These are phyloP conservation scores for Apamea monoglypha DNA, from an alignment of 2,888 invertebrate species.

Conservation along the genomic window DNA sequence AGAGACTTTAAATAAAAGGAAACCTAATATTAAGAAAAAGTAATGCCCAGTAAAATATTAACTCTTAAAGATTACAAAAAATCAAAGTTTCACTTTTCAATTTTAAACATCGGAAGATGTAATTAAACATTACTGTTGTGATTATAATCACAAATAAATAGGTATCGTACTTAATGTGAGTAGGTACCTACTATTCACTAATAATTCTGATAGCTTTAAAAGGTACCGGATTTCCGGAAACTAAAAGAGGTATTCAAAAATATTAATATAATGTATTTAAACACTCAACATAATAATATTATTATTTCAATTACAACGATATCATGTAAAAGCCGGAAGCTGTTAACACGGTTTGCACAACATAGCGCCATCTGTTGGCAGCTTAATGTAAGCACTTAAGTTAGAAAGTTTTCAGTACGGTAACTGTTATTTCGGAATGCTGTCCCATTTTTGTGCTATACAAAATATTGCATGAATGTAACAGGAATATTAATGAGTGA, in stretches of 20 bases:
- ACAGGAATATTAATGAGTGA: constrained; percentile 30
- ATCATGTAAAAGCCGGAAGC: constrained; percentile 30
- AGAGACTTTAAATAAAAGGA: background rate
- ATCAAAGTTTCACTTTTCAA: background rate
- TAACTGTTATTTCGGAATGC: background rate
- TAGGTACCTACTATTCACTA: constrained; percentile 5
- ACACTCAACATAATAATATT: background rate
- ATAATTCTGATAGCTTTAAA: background rate
- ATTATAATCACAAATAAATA: background rate
- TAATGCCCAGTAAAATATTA: background rate
- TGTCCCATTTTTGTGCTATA: constrained; percentile 6
- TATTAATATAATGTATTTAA: background rate
- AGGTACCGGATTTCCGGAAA: constrained; percentile 34
- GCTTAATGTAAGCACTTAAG: constrained; percentile 19
- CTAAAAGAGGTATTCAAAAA: background rate
- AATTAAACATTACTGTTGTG: background rate
- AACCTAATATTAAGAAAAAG: background rate
- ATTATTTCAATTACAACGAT: constrained; percentile 14
- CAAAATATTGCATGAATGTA: constrained; percentile 2
- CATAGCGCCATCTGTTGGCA: constrained; percentile 53
- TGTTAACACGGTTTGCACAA: constrained; percentile 10
- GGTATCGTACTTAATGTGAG: background rate
- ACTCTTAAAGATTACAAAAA: background rate
- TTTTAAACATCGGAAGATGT: background rate
- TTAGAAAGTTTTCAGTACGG: constrained; percentile 2